These are phyloP conservation scores for Drepana arcuata DNA, from an alignment of 1,140 invertebrate species.

Conservation along the genomic window DNA sequence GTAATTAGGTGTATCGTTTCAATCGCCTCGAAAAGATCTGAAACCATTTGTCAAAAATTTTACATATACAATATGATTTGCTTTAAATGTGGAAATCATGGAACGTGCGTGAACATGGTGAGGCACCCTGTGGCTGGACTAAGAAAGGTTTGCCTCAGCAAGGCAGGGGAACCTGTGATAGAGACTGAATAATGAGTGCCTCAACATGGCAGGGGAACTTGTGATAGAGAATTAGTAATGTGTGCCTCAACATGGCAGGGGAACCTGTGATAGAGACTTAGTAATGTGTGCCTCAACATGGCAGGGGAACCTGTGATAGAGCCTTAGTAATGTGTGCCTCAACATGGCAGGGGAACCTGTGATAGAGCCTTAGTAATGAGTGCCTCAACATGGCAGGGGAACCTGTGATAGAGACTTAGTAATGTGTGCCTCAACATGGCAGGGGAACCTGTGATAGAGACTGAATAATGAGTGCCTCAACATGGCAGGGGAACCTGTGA, in stretches of 20 bases:
- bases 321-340: not conserved
- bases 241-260: not conserved
- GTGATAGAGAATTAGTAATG: not conserved
- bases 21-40: constrained; percentile 22
- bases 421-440: not conserved
- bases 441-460: too few relatives aligned
- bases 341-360: not conserved
- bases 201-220: not conserved
- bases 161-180: too few relatives aligned
- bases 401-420: too few relatives aligned
- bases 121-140: too few relatives aligned
- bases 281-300: not conserved
- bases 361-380: not conserved
- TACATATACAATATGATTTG: not conserved
- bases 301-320: too few relatives aligned
- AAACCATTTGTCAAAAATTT: constrained; percentile 3
- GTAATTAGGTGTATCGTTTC: constrained; percentile 11
- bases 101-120: not conserved
- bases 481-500: not conserved
- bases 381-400: too few relatives aligned
- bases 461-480: not conserved
- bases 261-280: too few relatives aligned
- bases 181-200: not conserved
- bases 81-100: too few relatives aligned
- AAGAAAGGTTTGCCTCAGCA: too few relatives aligned